Evolutionary conservation across 2,888 invertebrate species (phyloP).

Genomic region (Apodemia hepburni): DNA sequence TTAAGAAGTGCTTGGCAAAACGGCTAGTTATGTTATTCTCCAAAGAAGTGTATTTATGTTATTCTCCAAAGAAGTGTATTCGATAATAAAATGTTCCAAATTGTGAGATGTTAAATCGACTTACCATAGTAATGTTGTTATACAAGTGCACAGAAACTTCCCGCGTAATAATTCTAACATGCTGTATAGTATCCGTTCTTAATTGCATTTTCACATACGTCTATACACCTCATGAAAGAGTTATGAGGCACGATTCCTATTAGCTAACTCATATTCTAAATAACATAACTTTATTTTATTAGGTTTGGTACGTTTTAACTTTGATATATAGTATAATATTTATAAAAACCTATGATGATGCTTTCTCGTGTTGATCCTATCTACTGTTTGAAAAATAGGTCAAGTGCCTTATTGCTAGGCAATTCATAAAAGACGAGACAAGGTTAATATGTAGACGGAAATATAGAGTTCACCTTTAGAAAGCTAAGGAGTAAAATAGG

Average conservation of each 20-base stretch:
- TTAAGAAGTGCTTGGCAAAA: too few relatives aligned
- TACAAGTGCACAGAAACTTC: conserved; percentile 46
- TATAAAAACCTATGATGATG: too few relatives aligned
- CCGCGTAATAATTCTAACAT: conserved; percentile 58
- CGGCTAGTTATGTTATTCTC: too few relatives aligned
- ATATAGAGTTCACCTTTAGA: too few relatives aligned
- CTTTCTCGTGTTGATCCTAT: too few relatives aligned
- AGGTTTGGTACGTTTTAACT: neutral
- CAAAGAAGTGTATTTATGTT: too few relatives aligned
- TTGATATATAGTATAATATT: neutral
- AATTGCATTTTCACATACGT: conserved; percentile 55
- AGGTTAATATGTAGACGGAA: too few relatives aligned
- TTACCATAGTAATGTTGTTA: conserved; percentile 22
- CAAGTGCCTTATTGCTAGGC: too few relatives aligned
- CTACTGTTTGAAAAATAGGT: too few relatives aligned
- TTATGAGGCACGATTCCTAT: conserved; percentile 45
- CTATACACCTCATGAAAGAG: conserved; percentile 42
- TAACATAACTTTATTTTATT: conserved; percentile 11
- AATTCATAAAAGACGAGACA: too few relatives aligned
- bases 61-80: too few relatives aligned
- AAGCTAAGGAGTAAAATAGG: too few relatives aligned
- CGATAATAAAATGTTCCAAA: neutral
- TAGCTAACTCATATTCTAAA: conserved; percentile 32
- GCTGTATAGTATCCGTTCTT: conserved; percentile 53
- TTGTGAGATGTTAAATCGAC: conserved; percentile 1